Base-by-base conservation (phyloP, 2,113 vertebrate genomes). In the Vidua chalybeata region DNA sequence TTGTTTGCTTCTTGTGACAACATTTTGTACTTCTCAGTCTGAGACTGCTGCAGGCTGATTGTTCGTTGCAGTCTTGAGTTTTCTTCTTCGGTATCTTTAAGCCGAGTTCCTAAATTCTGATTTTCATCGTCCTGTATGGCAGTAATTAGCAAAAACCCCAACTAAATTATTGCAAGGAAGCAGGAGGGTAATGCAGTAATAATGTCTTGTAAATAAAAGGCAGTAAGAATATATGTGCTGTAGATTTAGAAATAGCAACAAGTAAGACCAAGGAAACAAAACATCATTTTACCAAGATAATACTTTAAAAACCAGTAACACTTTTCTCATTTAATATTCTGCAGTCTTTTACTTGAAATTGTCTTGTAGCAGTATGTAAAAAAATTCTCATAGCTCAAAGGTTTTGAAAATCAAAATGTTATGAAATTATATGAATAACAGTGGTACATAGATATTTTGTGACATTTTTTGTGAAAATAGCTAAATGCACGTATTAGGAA, bases 111-210 rank as follows among this genome's bases (percentile, higher is more conserved):
- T 72, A 99, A 98, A 90, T 96, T 97, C 68, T 90, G 93, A 68
- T 98, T 99, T 97, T 99, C 98, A 92, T 99, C 98, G 43, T 99
- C 99, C 99, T 99, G 75, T 84, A 81, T 61, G 79, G 89, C 73
- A 77, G 39, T 63, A 96, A 96, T 81, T 67, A 85, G 41, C 31
- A 88, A 71, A 74, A 90, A 80, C 61, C 0, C 11, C 56, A 78
- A 33, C 8, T 35, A 28, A 43, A 89, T 90, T 26, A 80, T 49
- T 96, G 66, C 68, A 78, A 81, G 31, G 23, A 74, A 89, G 41
- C 13, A 58, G 78, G 7, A 89, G 28, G 15, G 54, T 75, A 84
- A 92, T 27, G 37, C 4, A 3, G 77, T 39, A 67, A 27, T 54
- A 43, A 84, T 21, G 15, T 37, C 37, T 37, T 63, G 22, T 71